These are phyloP conservation scores for Sepiola atlantica DNA, from an alignment of 2,888 invertebrate species.

Conservation along the genomic window DNA sequence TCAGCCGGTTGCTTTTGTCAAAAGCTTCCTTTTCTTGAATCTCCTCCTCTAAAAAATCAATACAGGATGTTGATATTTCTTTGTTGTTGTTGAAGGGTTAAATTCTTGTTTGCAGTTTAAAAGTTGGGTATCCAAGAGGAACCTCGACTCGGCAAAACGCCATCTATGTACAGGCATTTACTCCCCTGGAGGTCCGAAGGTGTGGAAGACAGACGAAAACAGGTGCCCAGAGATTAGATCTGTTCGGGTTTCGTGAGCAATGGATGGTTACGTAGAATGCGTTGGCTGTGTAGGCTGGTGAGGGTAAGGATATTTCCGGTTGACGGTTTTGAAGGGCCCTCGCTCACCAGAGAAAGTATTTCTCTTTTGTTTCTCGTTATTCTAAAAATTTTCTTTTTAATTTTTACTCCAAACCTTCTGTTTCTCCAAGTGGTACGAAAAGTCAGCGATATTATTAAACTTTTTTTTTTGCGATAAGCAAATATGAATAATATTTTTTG, in stretches of 20 bases:
- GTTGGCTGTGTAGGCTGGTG: not conserved
- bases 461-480: not conserved
- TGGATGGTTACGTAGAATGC: no score
- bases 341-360: not conserved
- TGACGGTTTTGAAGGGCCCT: not conserved
- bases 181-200: not conserved
- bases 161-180: not conserved
- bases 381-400: fast-evolving
- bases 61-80: not conserved
- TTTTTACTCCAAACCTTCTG: not conserved
- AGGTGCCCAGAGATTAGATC: slow-evolving; percentile 20
- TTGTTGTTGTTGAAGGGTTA: not conserved
- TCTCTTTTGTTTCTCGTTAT: not conserved
- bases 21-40: no score
- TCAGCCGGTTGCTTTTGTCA: no score
- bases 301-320: not conserved
- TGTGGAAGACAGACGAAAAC: not conserved
- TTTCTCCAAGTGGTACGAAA: not conserved
- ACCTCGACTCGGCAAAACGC: not conserved
- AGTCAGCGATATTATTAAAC: not conserved
- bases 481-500: not conserved
- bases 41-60: no score
- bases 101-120: not conserved
- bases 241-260: not conserved
- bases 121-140: not conserved